Evolutionary conservation across 2,888 invertebrate species (phyloP).

Genomic region (Cetonia aurata): DNA sequence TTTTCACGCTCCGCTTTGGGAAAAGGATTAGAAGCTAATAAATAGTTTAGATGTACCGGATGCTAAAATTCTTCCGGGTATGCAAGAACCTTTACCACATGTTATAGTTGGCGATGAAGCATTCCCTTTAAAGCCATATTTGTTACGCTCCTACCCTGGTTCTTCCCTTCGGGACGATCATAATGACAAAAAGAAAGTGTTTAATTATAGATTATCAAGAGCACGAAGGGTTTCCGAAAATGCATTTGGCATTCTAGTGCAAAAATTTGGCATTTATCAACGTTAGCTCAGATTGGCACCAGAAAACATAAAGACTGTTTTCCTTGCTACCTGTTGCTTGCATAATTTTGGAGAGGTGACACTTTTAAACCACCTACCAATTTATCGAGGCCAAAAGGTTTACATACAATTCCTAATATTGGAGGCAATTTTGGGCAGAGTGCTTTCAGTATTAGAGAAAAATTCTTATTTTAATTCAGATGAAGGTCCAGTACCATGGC

Average conservation of each 20-base stretch:
- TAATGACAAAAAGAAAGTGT: not conserved
- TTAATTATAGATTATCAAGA: constrained; percentile 2
- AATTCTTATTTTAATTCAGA: no score
- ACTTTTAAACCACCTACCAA: not conserved
- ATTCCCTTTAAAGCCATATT: not conserved
- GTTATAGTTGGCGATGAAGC: not conserved
- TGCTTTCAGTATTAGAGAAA: no score
- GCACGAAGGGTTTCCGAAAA: not conserved
- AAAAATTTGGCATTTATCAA: not conserved
- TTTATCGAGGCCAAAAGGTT: no score
- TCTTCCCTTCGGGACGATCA: not conserved
- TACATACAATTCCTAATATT: no score
- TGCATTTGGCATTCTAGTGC: not conserved
- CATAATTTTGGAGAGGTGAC: not conserved
- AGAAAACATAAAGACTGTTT: not conserved
- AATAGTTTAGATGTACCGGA: no score
- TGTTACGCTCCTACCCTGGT: not conserved
- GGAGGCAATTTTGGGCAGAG: no score
- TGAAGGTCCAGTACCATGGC: no score
- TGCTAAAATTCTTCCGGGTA: no score
- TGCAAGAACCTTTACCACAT: not conserved
- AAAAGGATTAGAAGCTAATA: not conserved
- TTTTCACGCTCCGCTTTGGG: not conserved
- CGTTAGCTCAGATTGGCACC: not conserved
- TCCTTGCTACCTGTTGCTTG: not conserved